Base-by-base conservation (phyloP, 2,797 vertebrate genomes). In the Dryobates pubescens region DNA sequence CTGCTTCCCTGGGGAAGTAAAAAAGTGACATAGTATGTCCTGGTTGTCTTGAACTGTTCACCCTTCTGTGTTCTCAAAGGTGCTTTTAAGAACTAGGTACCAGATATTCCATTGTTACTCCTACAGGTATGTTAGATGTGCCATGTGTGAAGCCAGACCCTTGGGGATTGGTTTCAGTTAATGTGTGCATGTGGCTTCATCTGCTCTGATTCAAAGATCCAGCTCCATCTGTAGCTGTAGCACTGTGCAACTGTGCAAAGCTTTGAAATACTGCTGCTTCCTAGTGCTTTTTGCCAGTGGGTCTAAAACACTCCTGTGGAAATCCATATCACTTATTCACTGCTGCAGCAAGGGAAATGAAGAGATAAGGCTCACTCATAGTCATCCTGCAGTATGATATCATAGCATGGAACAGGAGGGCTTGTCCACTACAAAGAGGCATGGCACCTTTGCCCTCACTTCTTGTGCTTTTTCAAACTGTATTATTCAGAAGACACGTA, bases 301-400 rank as follows among this genome's bases (percentile, higher is more conserved):
- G 7, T 69, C 63, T 43, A 38, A 43, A 73, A 65, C 6, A 6
- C 5, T 23, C 5, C 27, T 38, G 1, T 3, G 5, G 62, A 82
- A 85, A 49, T 53, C 26, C 2, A 0, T 24, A 11, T n/a, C 29
- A 11, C 17, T 77, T 68, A 19, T 0, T 82, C 14, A 7, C 8
- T 64, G 74, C 73, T 56, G 18, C 51, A 75, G 17, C 6, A 12
- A 63, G 17, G 16, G 41, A 82, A 29, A 27, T 10, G 7, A 72
- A 58, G 27, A 22, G n/a, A 47, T 38, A 53, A 23, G 19, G 30
- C 27, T 88, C 43, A 65, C 27, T 7, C 3, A 0, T 36, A n/a
- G 19, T 64, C 19, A 75, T 7, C 2, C 29, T 76, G n/a, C 27
- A 43, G 29, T 29, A 24, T 51, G 68, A 34, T 69, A 36, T 9